Evolutionary conservation across 2,797 vertebrate genomes (phyloP), one percentile per base, ranked within the genome.

Genomic region (Dipus sagitta): DNA sequence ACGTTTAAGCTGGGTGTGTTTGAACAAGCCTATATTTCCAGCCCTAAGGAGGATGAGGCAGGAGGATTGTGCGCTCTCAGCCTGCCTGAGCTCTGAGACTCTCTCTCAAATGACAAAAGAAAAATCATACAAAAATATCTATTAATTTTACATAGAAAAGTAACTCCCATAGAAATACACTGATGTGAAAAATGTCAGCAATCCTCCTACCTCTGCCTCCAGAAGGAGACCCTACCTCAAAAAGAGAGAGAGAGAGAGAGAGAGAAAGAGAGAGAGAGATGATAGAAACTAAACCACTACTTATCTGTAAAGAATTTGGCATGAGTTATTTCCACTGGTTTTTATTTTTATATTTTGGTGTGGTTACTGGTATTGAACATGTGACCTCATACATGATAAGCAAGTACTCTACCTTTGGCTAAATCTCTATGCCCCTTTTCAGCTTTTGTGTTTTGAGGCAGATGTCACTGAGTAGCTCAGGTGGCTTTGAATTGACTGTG

Each of bases 141-240:
- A 3, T 75, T 54, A 90, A 68, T 21, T 2, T 70, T 76, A 65
- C 74, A 94, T 71, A 64, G 90, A 86, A 90, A 74, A 92, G 17
- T 58, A 65, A 95, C 85, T 95, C 76, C 78, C 28, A 89, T 93
- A 42, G 32, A 74, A 95, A 88, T 84, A 2, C n/a, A 94, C 20
- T 85, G n/a, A 42, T 88, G 17, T 80, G 58, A 92, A 94, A 42
- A 9, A 62, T 38, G 38, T 3, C 38, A 38, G 38, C 38, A 38
- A 38, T 38, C 38, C 38, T 38, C 38, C 38, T 38, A 38, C 38
- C 6, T 38, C 38, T 38, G 38, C 3, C 38, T 38, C 38, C 38
- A 38, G 38, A 38, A 38, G 3, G 38, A 38, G 38, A 38, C 38
- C 3, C 38, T 38, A 38, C 38, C 38, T 38, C 6, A 6, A 38